These are phyloP conservation scores for Enteromius paludinosus DNA, from an alignment of 2,797 vertebrate species.

Conservation along the genomic window DNA sequence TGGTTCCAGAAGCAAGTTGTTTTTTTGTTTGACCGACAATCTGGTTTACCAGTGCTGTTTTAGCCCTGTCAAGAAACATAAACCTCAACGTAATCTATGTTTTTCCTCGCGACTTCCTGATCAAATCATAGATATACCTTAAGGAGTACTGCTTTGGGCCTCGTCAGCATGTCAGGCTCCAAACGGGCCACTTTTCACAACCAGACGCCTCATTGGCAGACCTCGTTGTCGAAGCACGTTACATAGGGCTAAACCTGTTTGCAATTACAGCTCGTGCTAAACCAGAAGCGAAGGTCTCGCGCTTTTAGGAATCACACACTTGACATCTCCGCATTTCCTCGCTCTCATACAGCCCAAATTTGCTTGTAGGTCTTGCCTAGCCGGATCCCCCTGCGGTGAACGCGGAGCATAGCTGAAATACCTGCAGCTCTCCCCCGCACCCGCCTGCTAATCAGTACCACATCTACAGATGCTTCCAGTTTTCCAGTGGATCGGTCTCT, in stretches of 20 bases:
- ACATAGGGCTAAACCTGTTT: constrained; percentile 24
- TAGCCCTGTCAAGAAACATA: not conserved
- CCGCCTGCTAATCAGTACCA: constrained; percentile 77
- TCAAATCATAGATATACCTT: constrained; percentile 6
- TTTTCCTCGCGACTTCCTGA: constrained; percentile 1
- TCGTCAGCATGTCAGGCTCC: not conserved
- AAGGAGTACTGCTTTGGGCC: not conserved
- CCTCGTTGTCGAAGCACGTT: not conserved
- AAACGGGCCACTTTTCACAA: not conserved
- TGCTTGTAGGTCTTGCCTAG: constrained; percentile 11
- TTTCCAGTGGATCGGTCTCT: constrained; percentile 62
- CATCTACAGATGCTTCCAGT: constrained; percentile 62
- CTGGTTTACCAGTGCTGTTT: not conserved
- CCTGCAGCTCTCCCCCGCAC: constrained; percentile 62
- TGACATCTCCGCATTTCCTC: constrained; percentile 56
- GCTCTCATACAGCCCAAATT: constrained; percentile 44
- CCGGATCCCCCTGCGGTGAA: constrained; percentile 33
- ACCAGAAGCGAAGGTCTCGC: constrained; percentile 38
- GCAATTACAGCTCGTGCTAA: constrained; percentile 16
- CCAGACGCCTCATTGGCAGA: not conserved
- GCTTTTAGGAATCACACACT: constrained; percentile 31
- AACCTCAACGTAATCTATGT: not conserved
- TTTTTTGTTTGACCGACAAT: not conserved
- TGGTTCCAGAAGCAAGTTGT: constrained; percentile 3
- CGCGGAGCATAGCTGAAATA: constrained; percentile 65